These are phyloP conservation scores for Malacosoma neustria DNA, from an alignment of 2,888 invertebrate species.

Conservation along the genomic window DNA sequence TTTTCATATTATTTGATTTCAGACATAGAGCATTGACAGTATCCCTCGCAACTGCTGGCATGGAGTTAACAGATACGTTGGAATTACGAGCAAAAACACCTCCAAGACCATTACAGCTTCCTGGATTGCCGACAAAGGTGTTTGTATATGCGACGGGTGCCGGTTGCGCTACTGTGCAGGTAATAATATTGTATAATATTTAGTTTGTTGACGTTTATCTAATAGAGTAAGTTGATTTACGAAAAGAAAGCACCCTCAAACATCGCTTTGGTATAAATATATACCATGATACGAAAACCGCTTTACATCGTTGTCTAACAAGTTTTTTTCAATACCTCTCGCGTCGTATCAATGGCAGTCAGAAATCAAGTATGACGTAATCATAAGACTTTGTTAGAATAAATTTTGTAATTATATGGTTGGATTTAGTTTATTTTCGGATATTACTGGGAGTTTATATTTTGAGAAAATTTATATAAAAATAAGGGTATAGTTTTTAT, in stretches of 20 bases:
- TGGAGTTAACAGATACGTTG: conserved; percentile 80
- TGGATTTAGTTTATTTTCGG: too few relatives aligned
- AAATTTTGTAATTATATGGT: too few relatives aligned
- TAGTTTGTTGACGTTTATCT: background rate
- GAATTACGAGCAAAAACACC: conserved; percentile 71
- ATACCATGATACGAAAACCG: too few relatives aligned
- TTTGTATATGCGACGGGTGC: conserved; percentile 81
- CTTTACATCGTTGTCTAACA: too few relatives aligned
- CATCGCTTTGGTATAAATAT: too few relatives aligned
- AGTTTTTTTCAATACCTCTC: too few relatives aligned
- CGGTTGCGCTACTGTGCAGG: conserved; percentile 80
- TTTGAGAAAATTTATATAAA: too few relatives aligned
- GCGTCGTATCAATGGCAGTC: too few relatives aligned
- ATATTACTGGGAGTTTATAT: too few relatives aligned
- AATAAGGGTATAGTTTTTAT: too few relatives aligned
- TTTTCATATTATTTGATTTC: conserved; percentile 4
- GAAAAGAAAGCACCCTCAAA: background rate
- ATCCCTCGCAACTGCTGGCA: conserved; percentile 80
- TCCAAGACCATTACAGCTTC: conserved; percentile 71
- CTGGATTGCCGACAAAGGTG: conserved; percentile 80
- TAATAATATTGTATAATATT: conserved; percentile 17
- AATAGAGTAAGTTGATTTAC: background rate
- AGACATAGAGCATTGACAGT: conserved; percentile 77
- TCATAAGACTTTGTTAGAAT: too few relatives aligned
- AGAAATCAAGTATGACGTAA: too few relatives aligned